Evolutionary conservation across 2,113 vertebrate species (phyloP).

Genomic region (Grammomys dolichurus): DNA sequence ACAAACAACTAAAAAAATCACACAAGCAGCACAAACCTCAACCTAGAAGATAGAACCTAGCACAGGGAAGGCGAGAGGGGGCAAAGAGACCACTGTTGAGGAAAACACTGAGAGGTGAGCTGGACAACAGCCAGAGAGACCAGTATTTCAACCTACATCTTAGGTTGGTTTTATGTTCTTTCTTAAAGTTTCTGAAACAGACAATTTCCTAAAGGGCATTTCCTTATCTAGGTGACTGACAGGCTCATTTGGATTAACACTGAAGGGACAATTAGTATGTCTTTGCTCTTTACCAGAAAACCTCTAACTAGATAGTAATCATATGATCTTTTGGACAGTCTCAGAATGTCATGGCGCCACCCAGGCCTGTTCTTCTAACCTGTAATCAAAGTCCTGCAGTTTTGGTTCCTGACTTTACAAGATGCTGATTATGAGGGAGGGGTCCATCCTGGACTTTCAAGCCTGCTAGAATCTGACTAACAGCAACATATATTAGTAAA

Average conservation of each 20-base stretch:
- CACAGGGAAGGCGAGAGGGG: neutral
- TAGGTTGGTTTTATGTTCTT: neutral
- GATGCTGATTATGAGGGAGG: neutral
- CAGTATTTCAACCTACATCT: neutral
- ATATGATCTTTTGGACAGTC: neutral
- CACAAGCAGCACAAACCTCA: neutral
- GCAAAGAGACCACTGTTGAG: neutral
- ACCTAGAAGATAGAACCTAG: neutral
- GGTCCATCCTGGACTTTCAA: neutral
- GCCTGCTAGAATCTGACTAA: neutral
- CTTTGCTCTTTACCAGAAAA: neutral
- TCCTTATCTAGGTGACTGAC: neutral
- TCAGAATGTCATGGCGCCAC: neutral
- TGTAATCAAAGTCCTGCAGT: neutral
- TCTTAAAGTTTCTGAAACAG: neutral
- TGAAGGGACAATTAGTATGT: neutral
- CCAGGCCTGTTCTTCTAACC: neutral
- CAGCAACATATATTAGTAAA: neutral
- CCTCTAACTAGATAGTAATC: neutral
- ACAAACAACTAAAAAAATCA: too few species aligned
- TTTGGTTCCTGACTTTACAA: neutral
- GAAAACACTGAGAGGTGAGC: neutral
- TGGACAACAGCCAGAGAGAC: neutral
- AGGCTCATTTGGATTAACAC: neutral
- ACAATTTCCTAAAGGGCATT: neutral